Evolutionary conservation across 2,113 vertebrate genomes (phyloP), one percentile per base, ranked within the genome.

Genomic region (Semicossyphus pulcher): DNA sequence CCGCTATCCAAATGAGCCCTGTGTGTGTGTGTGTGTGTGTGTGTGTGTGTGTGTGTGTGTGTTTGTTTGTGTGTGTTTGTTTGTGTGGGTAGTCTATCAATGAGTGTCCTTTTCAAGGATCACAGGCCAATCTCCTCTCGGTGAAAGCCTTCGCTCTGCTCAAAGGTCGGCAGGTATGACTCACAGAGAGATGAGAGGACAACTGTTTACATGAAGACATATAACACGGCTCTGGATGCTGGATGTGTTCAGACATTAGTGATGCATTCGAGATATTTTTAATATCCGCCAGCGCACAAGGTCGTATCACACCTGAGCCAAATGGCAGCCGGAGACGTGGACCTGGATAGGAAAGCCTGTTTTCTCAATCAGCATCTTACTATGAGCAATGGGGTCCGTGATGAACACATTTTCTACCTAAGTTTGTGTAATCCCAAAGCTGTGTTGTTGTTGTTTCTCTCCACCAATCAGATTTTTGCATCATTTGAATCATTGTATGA

Each of bases 111-210:
- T 91, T 90, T 66, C 49, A 76, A 80, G 72, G 73, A 81, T 82
- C 85, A 62, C 29, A 77, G 82, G 78, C 80, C 65, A 85, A 65
- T 87, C 75, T 88, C 68, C 74, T 68, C 67, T 67, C 69, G 69
- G 72, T 79, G 67, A 83, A 77, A 32, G 72, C 59, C 64, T 59
- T 75, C 39, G 53, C 62, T 85, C 44, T 37, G 11, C 72, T 83
- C 60, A 89, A 89, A 91, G 86, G 85, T 90, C 70, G 11, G 83
- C 71, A 70, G 76, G 76, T 66, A 65, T 85, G 89, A 89, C 72
- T 90, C 89, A 80, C 61, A 21, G 48, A 59, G 62, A 71, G 77
- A 84, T 37, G 78, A 72, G 76, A 58, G 39, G 16, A 66, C 28
- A 5, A 2, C 48, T 60, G 72, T 66, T 74, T 66, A 77, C 78